A percentile compares a stretch with the other conserved stretches of the same genome.
phyloP scores from a whole-genome alignment of 1,140 invertebrate genomes.

The Sycobia sp. region DNA sequence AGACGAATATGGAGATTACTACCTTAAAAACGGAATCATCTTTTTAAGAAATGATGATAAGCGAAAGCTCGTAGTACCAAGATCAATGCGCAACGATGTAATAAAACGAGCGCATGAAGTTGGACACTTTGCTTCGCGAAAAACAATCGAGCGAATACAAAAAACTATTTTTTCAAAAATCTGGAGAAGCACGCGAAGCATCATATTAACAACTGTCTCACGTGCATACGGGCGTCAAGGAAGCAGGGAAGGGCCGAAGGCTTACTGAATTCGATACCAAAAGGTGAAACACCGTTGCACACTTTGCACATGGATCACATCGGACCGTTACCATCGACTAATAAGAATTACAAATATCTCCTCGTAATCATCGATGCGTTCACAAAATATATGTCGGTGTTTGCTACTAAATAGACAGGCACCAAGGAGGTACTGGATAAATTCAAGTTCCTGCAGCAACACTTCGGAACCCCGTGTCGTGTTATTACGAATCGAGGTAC shows the following conservation, averaged over 20 bases:
- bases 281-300: not conserved
- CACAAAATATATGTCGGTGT: no score
- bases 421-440: no score
- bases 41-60: conserved; percentile 14
- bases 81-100: no score
- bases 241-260: not conserved
- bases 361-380: no score
- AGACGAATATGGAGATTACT: conserved; percentile 13
- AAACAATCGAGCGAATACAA: not conserved
- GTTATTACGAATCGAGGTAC: no score
- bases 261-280: no score
- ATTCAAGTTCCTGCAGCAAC: no score
- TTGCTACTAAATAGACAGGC: no score
- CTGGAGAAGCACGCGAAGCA: not conserved
- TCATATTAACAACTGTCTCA: conserved; percentile 5
- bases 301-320: conserved; percentile 3
- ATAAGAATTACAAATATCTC: no score
- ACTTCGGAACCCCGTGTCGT: no score
- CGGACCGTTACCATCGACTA: not conserved
- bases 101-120: no score
- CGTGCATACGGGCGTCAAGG: not conserved
- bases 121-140: no score
- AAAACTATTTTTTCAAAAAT: not conserved
- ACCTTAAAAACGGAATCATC: conserved; percentile 23
- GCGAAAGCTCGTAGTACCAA: not conserved